Evolutionary conservation across 2,888 invertebrate species (phyloP), one percentile per base, ranked within the genome.

Genomic region (Atrina japonica): DNA sequence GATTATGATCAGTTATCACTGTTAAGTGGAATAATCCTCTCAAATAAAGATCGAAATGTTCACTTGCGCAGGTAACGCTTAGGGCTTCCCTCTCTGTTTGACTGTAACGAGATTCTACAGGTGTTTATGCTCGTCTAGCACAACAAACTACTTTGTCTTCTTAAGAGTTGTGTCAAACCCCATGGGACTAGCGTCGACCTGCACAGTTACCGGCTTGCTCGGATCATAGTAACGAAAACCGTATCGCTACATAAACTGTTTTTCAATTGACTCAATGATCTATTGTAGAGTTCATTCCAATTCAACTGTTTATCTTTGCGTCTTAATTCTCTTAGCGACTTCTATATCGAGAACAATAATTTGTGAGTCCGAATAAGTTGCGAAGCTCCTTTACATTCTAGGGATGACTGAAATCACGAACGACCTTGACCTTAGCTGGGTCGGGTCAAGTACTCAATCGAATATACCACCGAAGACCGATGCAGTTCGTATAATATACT

Each of bases 41-140:
- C 1, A 85, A 58, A 53, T 83, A 76, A n/a, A n/a, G 30, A 85
- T 83, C 77, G 68, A 82, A 86, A 63, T 83, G 82, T 70, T 86
- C 83, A 50, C 76, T 75, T 2, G 76, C 75, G 82, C 78, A 85
- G 0, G 80, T 77, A 14, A 84, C 53, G 3, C 69, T 73, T 18
- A 81, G 64, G 9, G 75, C 65, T 63, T 84, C 77, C 9, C 73
- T 56, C 58, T 81, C 78, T 43, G 76, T 58, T 49, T 56, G 58
- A n/a, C n/a, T n/a, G n/a, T n/a, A n/a, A n/a, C n/a, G n/a, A n/a
- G n/a, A n/a, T n/a, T n/a, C n/a, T n/a, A n/a, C n/a, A n/a, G n/a
- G 68, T 6, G 76, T 69, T 11, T 78, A 47, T 7, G 70, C 43
- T 27, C 76, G 60, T 49, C 81, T 81, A 6, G 71, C 76, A 47